phyloP scores from a whole-genome alignment of 2,113 vertebrate genomes.

The Sinosuthora webbiana region DNA sequence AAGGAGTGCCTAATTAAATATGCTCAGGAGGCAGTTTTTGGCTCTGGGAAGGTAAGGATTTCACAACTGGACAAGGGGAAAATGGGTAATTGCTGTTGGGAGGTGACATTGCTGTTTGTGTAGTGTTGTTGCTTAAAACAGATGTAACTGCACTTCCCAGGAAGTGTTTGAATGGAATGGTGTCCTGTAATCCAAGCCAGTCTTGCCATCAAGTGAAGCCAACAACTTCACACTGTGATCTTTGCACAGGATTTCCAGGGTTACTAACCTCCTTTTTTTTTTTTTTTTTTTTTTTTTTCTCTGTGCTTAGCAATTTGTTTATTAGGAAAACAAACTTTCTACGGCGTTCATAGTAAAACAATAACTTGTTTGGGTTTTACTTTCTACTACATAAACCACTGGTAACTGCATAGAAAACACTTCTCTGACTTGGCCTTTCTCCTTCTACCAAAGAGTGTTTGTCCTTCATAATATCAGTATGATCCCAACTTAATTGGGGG shows the following conservation, averaged over 20 bases:
- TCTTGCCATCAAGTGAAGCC: neutral
- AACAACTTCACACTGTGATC: neutral
- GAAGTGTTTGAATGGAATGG: neutral
- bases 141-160: neutral
- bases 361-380: neutral
- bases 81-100: neutral
- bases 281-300: neutral
- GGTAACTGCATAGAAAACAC: neutral
- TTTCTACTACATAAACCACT: neutral
- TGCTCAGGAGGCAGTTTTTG: conserved; percentile 95
- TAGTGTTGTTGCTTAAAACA: neutral
- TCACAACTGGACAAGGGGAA: neutral
- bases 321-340: neutral
- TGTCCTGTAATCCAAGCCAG: neutral
- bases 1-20: conserved; percentile 98
- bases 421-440: neutral
- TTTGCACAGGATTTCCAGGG: neutral
- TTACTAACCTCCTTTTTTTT: neutral
- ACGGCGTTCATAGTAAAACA: neutral
- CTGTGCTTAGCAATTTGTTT: neutral
- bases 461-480: neutral
- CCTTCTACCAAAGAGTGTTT: neutral
- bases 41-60: conserved; percentile 86
- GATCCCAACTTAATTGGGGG: neutral
- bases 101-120: neutral